Base-by-base conservation (phyloP, 2,797 vertebrate genomes). In the Threskiornis aethiopicus region DNA sequence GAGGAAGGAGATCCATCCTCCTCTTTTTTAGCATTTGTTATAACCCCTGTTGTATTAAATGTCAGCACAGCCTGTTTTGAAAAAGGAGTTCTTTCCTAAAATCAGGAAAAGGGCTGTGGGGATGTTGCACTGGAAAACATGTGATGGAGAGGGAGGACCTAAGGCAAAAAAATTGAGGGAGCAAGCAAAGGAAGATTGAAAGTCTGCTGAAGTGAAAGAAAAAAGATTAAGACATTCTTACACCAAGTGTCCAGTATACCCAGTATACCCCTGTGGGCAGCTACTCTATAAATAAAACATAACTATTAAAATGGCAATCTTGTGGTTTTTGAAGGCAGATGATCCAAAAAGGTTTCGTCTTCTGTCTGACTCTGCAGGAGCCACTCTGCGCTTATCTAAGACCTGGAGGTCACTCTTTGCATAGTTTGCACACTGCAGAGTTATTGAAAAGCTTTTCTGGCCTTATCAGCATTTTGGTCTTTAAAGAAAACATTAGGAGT, bases 391-490 rank as follows among this genome's bases (percentile, higher is more conserved):
- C 16, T 87, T 65, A 29, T 58, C 57, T 62, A 5, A 5, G 78
- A 89, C 57, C 46, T 17, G 17, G 57, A 93, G 81, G 75, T 87
- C 61, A 61, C 42, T 67, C 52, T 73, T n/a, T 33, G 31, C 17
- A 3, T n/a, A 72, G 59, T 28, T 71, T 93, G 29, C 35, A 47
- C 5, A 7, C 25, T 90, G 44, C 51, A 72, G 78, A 84, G 26
- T 64, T 87, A 61, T 80, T 90, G 67, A 75, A 93, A 95, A 73
- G n/a, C 35, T 81, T 94, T 55, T 41, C 35, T 89, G 47, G 41
- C n/a, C 76, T 19, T 70, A 84, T 96, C 94, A 96, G 65, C 92
- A 91, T 59, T 89, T 81, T 64, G 55, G 12, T 62, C 69, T 95
- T 95, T 93, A 75, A 93, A 76, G 75, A 93, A 84, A 80, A 37